These are phyloP conservation scores for Diarsia rubi DNA, from an alignment of 2,888 invertebrate species.

Conservation along the genomic window DNA sequence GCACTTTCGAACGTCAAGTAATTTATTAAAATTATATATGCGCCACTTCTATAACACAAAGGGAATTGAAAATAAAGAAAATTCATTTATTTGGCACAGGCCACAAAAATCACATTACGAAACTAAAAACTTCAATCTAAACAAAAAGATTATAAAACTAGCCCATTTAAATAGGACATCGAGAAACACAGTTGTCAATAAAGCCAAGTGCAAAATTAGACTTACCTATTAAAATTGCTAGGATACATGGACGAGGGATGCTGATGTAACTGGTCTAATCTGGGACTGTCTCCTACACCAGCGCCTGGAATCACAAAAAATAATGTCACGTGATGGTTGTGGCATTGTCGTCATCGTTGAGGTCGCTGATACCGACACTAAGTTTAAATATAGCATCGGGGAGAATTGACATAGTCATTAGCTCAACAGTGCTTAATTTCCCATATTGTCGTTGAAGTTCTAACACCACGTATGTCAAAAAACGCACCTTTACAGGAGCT, in stretches of 20 bases:
- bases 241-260: constrained; percentile 87
- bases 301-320: constrained; percentile 67
- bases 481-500: no score
- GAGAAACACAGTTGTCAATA: not conserved
- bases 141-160: not conserved
- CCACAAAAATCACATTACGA: no score
- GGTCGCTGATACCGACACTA: not conserved
- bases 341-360: not conserved
- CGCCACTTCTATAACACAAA: no score
- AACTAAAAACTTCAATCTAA: no score
- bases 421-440: not conserved
- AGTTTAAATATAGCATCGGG: not conserved
- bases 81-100: no score
- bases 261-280: constrained; percentile 85
- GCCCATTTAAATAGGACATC: not conserved
- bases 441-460: not conserved
- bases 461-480: no score
- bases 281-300: constrained; percentile 84
- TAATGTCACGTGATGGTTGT: not conserved
- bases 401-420: not conserved
- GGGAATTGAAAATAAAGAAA: no score
- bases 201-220: not conserved
- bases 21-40: no score
- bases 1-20: no score
- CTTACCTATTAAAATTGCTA: constrained; percentile 87